Evolutionary conservation across 2,888 invertebrate genomes (phyloP).

Genomic region (Archaeoteleia sp.): DNA sequence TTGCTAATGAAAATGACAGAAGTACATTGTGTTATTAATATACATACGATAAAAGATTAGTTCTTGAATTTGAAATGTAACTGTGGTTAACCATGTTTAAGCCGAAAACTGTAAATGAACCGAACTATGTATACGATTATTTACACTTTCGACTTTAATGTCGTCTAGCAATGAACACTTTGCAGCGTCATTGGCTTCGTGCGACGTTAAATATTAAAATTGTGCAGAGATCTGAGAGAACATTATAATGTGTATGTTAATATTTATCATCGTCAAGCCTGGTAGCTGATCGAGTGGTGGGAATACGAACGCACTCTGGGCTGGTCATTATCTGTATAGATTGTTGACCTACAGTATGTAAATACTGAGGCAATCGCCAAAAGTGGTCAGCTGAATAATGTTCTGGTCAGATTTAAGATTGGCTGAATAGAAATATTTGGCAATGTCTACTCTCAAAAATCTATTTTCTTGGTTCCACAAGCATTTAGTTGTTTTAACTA

Average conservation of each 20-base stretch:
- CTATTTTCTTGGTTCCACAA: too few species aligned
- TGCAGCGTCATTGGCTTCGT: constrained; percentile 11
- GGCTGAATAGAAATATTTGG: too few species aligned
- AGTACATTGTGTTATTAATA: neutral
- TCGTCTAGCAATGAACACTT: constrained; percentile 21
- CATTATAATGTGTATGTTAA: constrained; percentile 5
- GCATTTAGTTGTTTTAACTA: too few species aligned
- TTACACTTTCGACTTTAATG: constrained; percentile 4
- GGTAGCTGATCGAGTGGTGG: constrained; percentile 25
- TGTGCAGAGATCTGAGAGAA: neutral
- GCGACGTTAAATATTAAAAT: constrained; percentile 19
- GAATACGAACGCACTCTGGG: constrained; percentile 5
- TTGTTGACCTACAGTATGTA: constrained; percentile 29
- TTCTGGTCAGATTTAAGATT: neutral
- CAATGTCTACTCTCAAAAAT: too few species aligned
- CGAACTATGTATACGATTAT: neutral
- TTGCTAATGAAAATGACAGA: neutral
- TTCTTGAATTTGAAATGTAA: constrained; percentile 13
- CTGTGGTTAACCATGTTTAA: constrained; percentile 20
- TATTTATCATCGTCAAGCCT: constrained; percentile 25
- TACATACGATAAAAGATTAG: constrained; percentile 33
- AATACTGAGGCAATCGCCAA: too few species aligned
- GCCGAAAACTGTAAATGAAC: neutral
- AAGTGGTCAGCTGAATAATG: too few species aligned
- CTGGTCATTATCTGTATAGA: constrained; percentile 25